Conservation (phyloP, 1,140 invertebrate genomes). For the Nephila pilipes region DNA sequence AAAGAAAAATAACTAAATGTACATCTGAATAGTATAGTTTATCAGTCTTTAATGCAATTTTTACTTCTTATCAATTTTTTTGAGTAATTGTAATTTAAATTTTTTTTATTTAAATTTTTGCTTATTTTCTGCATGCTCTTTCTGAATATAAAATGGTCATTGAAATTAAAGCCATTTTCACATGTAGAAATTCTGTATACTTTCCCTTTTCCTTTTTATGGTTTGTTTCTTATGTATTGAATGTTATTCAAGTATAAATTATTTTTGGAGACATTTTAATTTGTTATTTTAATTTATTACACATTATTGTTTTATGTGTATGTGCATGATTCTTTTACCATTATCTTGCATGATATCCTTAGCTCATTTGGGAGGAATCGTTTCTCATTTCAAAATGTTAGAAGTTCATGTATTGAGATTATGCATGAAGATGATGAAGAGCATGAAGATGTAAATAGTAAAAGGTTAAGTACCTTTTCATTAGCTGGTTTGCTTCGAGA, state of each 20-base stretch:
- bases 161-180: too few species aligned
- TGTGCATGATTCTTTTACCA: slow-evolving; percentile 24
- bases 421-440: slow-evolving; percentile 76
- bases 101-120: neutral
- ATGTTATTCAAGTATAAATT: too few species aligned
- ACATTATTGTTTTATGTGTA: neutral
- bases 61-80: too few species aligned
- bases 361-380: slow-evolving; percentile 66
- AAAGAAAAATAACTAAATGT: too few species aligned
- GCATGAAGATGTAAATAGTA: slow-evolving; percentile 69
- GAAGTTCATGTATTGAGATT: slow-evolving; percentile 70
- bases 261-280: too few species aligned
- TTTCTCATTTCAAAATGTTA: slow-evolving; percentile 58
- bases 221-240: too few species aligned
- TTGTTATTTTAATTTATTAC: neutral
- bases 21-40: too few species aligned
- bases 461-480: slow-evolving; percentile 65
- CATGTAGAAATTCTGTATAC: too few species aligned
- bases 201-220: too few species aligned
- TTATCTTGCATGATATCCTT: slow-evolving; percentile 45
- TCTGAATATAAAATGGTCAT: too few species aligned
- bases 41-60: too few species aligned
- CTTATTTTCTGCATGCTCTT: neutral
- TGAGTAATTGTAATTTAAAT: too few species aligned
- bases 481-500: slow-evolving; percentile 73